phyloP scores from a whole-genome alignment of 2,888 invertebrate species.

The Morpho achilles region DNA sequence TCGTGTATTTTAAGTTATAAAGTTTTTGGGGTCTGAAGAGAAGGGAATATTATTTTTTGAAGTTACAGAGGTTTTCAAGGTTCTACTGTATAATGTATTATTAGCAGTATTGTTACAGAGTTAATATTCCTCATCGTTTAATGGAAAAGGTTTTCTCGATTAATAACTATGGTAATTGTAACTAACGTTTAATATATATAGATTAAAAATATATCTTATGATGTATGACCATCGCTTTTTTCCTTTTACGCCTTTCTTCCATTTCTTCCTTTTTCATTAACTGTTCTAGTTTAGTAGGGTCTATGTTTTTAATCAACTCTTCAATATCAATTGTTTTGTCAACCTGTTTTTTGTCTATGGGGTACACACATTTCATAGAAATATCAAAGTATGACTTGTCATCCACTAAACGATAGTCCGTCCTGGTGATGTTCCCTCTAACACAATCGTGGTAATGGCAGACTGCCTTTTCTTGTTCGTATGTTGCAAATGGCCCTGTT shows the following conservation, averaged over 20 bases:
- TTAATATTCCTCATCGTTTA: too few species aligned
- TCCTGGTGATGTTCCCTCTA: slow-evolving; percentile 61
- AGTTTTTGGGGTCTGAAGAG: too few species aligned
- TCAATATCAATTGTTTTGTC: slow-evolving; percentile 12
- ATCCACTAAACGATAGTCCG: slow-evolving; percentile 66
- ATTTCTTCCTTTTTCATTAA: slow-evolving; percentile 23
- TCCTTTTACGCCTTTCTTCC: slow-evolving; percentile 41
- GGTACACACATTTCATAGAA: slow-evolving; percentile 58
- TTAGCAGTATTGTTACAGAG: too few species aligned
- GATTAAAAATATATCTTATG: slow-evolving; percentile 69
- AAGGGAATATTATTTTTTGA: too few species aligned
- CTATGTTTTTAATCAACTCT: slow-evolving; percentile 27
- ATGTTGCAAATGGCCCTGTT: slow-evolving; percentile 81
- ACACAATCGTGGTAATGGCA: slow-evolving; percentile 79
- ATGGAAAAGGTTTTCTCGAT: too few species aligned
- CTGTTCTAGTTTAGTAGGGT: slow-evolving; percentile 18
- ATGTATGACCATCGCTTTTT: slow-evolving; percentile 69
- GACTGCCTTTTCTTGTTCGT: slow-evolving; percentile 80
- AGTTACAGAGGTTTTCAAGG: too few species aligned
- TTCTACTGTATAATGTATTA: too few species aligned
- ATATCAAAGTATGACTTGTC: slow-evolving; percentile 66
- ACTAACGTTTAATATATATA: neutral
- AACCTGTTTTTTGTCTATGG: slow-evolving; percentile 31
- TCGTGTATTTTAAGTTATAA: too few species aligned
- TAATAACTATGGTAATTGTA: too few species aligned